Conservation (phyloP, 2,797 vertebrate species). For the Euthynnus affinis region DNA sequence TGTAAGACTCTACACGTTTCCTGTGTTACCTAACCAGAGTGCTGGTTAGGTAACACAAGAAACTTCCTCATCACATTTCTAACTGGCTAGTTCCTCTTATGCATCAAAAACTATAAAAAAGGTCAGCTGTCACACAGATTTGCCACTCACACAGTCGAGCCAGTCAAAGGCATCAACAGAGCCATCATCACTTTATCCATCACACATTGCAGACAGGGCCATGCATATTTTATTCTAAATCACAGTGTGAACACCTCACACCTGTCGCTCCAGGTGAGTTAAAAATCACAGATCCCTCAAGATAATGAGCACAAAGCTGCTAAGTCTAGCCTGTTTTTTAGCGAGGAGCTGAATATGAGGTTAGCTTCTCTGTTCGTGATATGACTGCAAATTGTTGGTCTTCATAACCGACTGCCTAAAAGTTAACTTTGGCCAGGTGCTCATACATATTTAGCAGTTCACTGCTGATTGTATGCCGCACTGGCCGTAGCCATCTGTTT, state of each 20-base stretch:
- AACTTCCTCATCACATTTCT: conserved; percentile 3
- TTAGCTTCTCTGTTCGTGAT: conserved; percentile 47
- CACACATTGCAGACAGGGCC: background rate
- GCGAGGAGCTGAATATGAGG: conserved; percentile 28
- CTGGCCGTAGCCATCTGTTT: conserved; percentile 75
- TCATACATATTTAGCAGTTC: conserved; percentile 79
- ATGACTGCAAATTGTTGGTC: conserved; percentile 41
- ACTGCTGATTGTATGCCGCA: conserved; percentile 50
- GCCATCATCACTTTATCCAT: conserved; percentile 21
- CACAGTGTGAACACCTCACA: conserved; percentile 45
- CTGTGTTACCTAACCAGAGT: too few species aligned
- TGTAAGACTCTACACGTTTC: too few species aligned
- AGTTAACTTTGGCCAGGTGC: conserved; percentile 80
- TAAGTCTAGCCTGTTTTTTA: conserved; percentile 30
- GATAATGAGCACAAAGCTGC: conserved; percentile 56
- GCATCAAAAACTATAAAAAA: conserved; percentile 24
- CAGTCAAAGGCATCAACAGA: conserved; percentile 14
- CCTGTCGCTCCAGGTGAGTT: conserved; percentile 55
- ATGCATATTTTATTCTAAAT: conserved; percentile 47
- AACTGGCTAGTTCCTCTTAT: background rate
- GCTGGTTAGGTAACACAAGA: background rate
- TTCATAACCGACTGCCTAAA: conserved; percentile 53
- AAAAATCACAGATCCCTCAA: conserved; percentile 42
- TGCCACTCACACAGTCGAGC: conserved; percentile 14
- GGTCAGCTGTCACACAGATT: conserved; percentile 40